Evolutionary conservation across 2,888 invertebrate genomes (phyloP).

Genomic region (Salticus scenicus): DNA sequence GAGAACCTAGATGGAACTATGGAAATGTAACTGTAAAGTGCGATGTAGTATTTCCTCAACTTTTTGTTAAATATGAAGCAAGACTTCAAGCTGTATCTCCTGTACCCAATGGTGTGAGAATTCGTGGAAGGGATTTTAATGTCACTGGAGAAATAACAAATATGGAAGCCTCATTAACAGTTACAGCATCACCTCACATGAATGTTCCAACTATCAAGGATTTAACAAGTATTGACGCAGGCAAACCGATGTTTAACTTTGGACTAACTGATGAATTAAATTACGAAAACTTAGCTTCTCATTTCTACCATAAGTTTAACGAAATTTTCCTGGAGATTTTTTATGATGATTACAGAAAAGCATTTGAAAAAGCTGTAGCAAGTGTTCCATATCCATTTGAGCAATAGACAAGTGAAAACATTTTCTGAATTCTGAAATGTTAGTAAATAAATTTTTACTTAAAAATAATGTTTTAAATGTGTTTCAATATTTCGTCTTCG

Average conservation of each 20-base stretch:
- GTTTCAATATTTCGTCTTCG: no score
- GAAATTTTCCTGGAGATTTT: constrained; percentile 33
- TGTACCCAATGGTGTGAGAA: not conserved
- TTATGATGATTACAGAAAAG: constrained; percentile 25
- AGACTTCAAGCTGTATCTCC: not conserved
- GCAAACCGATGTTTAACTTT: not conserved
- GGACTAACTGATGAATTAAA: not conserved
- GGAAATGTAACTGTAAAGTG: constrained; percentile 30
- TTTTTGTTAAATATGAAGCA: constrained; percentile 31
- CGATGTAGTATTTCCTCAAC: not conserved
- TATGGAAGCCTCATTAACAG: not conserved
- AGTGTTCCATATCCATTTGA: constrained; percentile 35
- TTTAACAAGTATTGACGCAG: not conserved
- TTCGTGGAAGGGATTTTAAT: constrained; percentile 15
- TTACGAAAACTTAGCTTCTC: constrained; percentile 20
- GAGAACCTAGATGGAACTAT: constrained; percentile 11
- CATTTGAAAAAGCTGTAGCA: constrained; percentile 28
- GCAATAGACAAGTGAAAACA: no score
- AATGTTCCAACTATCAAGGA: constrained; percentile 17
- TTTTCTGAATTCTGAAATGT: no score
- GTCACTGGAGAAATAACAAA: not conserved
- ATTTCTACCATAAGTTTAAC: constrained; percentile 27
- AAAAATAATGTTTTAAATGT: not conserved
- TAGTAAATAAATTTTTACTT: no score
- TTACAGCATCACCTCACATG: constrained; percentile 36